These are phyloP conservation scores for Epiblema foenella DNA, from an alignment of 2,888 invertebrate species.

Conservation along the genomic window DNA sequence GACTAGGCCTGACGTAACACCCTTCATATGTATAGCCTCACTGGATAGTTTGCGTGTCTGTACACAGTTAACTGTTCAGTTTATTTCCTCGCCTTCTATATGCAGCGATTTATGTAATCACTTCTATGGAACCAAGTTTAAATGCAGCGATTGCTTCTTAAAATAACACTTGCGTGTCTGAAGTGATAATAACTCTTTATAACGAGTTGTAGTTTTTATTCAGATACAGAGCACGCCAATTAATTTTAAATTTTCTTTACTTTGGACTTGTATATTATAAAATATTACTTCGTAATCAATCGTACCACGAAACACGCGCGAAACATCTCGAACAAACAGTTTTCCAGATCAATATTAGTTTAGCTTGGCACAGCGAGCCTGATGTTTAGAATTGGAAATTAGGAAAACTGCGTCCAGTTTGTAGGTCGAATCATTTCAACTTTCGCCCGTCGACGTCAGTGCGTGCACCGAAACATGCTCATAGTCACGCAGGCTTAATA, in stretches of 20 bases:
- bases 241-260: neutral
- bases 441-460: constrained; percentile 28
- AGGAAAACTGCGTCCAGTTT: constrained; percentile 35
- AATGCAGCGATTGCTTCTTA: constrained; percentile 45
- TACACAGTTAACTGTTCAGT: constrained; percentile 34
- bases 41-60: constrained; percentile 36
- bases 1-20: constrained; percentile 24
- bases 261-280: constrained; percentile 8
- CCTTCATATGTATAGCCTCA: constrained; percentile 17
- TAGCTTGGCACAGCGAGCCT: constrained; percentile 23
- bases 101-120: constrained; percentile 34
- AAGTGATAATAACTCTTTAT: constrained; percentile 34
- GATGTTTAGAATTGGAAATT: constrained; percentile 42
- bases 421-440: constrained; percentile 36
- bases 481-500: constrained; percentile 20
- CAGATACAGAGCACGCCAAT: constrained; percentile 6
- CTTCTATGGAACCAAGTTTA: constrained; percentile 41
- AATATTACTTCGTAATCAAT: neutral
- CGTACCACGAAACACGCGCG: neutral
- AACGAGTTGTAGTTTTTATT: constrained; percentile 26
- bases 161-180: constrained; percentile 41
- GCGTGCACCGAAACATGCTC: constrained; percentile 27
- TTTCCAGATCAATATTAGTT: constrained; percentile 26
- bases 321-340: constrained; percentile 5
- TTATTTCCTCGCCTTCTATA: constrained; percentile 30